These are phyloP conservation scores for Endotricha flammealis DNA, from an alignment of 2,888 invertebrate genomes.

Conservation along the genomic window DNA sequence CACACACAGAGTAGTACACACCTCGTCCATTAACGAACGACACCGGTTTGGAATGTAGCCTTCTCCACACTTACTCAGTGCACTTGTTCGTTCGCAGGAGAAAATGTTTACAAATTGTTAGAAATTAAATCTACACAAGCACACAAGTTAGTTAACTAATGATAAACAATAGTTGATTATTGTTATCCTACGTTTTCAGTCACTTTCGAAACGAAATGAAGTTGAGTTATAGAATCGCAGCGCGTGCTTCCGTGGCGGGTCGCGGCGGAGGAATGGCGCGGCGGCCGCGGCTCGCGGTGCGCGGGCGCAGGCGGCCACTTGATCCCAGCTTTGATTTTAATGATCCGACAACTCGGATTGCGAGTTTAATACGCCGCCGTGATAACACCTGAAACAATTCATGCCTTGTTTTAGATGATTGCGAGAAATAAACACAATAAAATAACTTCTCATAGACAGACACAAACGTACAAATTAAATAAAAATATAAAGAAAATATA, in stretches of 20 bases:
- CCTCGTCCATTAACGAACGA: constrained; percentile 71
- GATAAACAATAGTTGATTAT: constrained; percentile 29
- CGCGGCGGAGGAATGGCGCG: constrained; percentile 49
- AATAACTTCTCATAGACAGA: too few relatives aligned
- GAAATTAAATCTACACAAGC: constrained; percentile 15
- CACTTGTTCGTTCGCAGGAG: constrained; percentile 52
- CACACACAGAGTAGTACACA: constrained; percentile 66
- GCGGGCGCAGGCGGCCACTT: constrained; percentile 40
- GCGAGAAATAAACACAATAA: too few relatives aligned
- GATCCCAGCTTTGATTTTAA: constrained; percentile 49
- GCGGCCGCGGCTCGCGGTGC: constrained; percentile 29
- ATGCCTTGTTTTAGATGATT: too few relatives aligned
- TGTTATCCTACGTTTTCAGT: constrained; percentile 36
- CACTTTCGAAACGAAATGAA: constrained; percentile 24
- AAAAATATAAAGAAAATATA: too few relatives aligned
- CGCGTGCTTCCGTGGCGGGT: constrained; percentile 40
- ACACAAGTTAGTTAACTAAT: background rate
- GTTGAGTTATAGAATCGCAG: constrained; percentile 22
- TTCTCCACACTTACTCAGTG: constrained; percentile 62
- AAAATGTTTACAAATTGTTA: constrained; percentile 38
- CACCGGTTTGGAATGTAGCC: constrained; percentile 76
- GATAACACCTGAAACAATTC: constrained; percentile 15
- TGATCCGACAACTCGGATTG: constrained; percentile 15
- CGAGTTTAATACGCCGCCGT: constrained; percentile 15
- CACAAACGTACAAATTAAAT: too few relatives aligned